A percentile compares a stretch with the other conserved stretches of the same genome.
These are phyloP conservation scores for Ibycter americanus DNA, from an alignment of 2,797 vertebrate genomes.

Conservation along the genomic window DNA sequence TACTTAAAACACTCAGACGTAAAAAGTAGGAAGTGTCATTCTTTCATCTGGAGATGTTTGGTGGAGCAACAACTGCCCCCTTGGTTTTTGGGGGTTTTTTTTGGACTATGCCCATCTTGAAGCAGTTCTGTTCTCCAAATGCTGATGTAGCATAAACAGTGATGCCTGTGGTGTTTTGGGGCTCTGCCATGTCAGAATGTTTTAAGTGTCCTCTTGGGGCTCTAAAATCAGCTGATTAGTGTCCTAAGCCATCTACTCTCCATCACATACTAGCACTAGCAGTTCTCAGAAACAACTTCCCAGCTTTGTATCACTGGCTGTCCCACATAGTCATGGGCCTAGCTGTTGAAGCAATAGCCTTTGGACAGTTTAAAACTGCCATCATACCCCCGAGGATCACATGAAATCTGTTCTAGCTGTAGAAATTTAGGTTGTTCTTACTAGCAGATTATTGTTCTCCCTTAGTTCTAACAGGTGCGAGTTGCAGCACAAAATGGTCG, in stretches of 20 bases:
- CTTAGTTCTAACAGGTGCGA: neutral
- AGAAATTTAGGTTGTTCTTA: neutral
- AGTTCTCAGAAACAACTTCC: neutral
- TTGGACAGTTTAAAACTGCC: neutral
- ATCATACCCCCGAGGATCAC: neutral
- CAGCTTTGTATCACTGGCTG: neutral
- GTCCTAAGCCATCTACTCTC: neutral
- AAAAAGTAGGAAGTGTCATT: neutral
- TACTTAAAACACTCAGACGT: neutral
- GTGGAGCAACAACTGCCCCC: neutral
- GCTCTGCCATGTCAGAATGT: neutral
- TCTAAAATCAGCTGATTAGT: neutral
- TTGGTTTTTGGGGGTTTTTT: neutral
- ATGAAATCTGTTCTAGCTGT: neutral
- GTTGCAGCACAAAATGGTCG: neutral
- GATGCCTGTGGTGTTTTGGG: neutral
- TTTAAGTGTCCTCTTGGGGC: neutral
- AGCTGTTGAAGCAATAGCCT: neutral
- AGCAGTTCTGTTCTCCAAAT: neutral
- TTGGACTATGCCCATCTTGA: neutral
- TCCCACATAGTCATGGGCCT: neutral
- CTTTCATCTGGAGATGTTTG: neutral
- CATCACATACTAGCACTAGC: accelerated
- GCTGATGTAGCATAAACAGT: neutral
- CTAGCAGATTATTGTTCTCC: neutral